Percentiles rank a stretch among this genome's conserved stretches.
These are phyloP conservation scores for Mirounga angustirostris DNA, from an alignment of 2,113 vertebrate genomes.

Conservation along the genomic window DNA sequence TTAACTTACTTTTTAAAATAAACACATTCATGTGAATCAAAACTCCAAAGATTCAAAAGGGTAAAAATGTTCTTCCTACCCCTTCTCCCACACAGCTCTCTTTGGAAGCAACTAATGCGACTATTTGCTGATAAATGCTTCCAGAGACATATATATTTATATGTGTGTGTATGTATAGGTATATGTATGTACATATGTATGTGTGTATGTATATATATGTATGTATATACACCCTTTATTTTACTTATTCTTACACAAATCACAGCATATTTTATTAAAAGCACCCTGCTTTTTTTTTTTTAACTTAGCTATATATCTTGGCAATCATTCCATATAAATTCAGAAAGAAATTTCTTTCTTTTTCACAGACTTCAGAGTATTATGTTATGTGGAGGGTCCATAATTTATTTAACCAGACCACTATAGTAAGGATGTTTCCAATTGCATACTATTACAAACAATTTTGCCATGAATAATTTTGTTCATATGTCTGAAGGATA, in stretches of 20 bases:
- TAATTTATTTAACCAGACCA: not conserved
- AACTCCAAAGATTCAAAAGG: not conserved
- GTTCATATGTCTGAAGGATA: not conserved
- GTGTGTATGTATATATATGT: not conserved
- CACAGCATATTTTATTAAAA: constrained; percentile 22
- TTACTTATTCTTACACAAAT: constrained; percentile 24
- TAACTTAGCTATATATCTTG: not conserved
- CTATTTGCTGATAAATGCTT: not conserved
- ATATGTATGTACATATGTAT: not conserved
- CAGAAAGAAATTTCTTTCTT: not conserved
- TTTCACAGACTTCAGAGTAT: not conserved
- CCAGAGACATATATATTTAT: not conserved
- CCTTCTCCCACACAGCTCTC: not conserved
- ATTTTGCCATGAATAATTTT: not conserved
- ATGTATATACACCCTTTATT: not conserved
- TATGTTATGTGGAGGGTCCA: not conserved
- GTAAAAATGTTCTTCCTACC: not conserved
- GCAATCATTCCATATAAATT: not conserved
- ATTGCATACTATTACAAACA: not conserved
- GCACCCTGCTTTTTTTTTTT: not conserved
- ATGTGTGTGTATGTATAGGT: not conserved
- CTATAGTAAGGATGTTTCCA: not conserved
- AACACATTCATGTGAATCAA: not conserved
- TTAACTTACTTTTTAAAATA: constrained; percentile 3
- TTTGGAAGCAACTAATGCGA: not conserved